Evolutionary conservation across 2,113 vertebrate genomes (phyloP), one percentile per base, ranked within the genome.

Genomic region (Esox niger): DNA sequence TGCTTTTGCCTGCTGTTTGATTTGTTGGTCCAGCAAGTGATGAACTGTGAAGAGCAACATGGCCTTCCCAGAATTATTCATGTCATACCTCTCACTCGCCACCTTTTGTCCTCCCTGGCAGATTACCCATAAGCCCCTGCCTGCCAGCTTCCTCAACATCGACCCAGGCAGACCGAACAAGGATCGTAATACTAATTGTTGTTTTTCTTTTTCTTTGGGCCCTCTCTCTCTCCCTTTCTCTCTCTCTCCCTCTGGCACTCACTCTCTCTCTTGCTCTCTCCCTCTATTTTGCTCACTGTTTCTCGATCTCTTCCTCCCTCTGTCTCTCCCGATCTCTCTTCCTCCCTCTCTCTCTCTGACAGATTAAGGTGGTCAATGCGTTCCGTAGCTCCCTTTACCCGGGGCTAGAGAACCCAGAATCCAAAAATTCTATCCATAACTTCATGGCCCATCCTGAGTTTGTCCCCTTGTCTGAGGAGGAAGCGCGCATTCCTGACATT

Each of bases 361-460:
- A 99, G 97, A 98, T 98, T 95, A 97, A 95, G 88, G 97, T 99
- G 90, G 94, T 98, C 89, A 99, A 94, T 77, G 94, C 96, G 11
- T 98, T 98, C 93, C 95, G 96, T 90, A 98, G 93, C 90, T 95
- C 95, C 84, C 84, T 95, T 58, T 96, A 95, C 2, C 93, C 90
- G 86, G 92, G 90, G 85, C 89, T 96, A 81, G 90, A 95, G 89
- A 98, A 95, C 89, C 91, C 95, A 65, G 91, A 91, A 88, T 95
- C 90, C 87, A 93, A 92, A 87, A 93, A 86, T 91, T 97, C 95
- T 93, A 98, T 99, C 91, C 96, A 98, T 91, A 95, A 84, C 92
- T 99, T 99, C 94, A 98, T 95, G 94, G 93, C 91, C 86, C 95
- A 96, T 79, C 96, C 97, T 1, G 96, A 95, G 89, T 98, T 96